A percentile compares a stretch with the other conserved stretches of the same genome.
Evolutionary conservation across 2,113 vertebrate species (phyloP).

Genomic region (Neoarius graeffei): DNA sequence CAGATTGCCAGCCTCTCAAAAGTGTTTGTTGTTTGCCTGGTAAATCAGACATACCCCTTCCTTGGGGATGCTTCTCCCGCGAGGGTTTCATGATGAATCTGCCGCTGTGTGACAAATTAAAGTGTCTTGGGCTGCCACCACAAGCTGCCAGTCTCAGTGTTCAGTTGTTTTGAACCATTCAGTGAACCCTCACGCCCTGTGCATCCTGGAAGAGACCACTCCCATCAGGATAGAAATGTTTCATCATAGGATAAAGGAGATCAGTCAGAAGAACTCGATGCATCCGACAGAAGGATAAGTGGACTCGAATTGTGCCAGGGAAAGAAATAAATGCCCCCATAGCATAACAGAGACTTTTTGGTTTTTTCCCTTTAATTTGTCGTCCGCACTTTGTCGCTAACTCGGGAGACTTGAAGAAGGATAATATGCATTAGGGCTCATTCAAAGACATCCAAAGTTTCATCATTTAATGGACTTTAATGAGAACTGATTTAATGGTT

Average conservation of each 20-base stretch:
- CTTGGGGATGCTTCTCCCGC: neutral
- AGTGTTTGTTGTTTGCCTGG: slow-evolving; percentile 14
- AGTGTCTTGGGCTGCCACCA: neutral
- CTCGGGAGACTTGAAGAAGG: neutral
- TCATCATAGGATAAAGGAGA: neutral
- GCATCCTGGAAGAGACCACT: neutral
- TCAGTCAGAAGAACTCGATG: neutral
- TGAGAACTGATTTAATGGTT: neutral
- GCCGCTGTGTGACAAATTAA: neutral
- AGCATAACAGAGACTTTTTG: neutral
- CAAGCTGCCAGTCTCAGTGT: neutral
- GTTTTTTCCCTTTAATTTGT: neutral
- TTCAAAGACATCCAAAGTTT: neutral
- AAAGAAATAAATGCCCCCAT: neutral
- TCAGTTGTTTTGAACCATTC: neutral
- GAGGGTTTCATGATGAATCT: neutral
- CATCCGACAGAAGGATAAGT: neutral
- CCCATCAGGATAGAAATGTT: neutral
- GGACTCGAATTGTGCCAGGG: neutral
- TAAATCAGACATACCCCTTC: slow-evolving; percentile 29
- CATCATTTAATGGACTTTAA: neutral
- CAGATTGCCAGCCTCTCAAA: slow-evolving; percentile 8
- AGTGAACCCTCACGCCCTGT: neutral
- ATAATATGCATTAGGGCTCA: neutral
- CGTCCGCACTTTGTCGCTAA: neutral